phyloP scores from a whole-genome alignment of 37 sponge, comb jelly and placozoan genomes.

The Spongia lamella region DNA sequence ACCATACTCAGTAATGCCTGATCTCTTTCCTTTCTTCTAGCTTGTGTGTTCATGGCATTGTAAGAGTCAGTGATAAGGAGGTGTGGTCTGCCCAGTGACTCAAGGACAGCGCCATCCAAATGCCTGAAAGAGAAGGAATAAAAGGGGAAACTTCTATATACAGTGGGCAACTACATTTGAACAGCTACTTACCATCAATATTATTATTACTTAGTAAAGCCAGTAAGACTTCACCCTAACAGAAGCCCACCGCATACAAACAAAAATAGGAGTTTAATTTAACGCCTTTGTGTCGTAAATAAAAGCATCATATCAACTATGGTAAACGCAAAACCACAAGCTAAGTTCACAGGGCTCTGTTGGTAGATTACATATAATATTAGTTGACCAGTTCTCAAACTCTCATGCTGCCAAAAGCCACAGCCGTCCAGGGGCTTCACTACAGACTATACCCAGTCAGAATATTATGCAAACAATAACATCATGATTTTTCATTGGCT shows the following conservation, averaged over 20 bases:
- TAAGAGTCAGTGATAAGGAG: constrained; percentile 95
- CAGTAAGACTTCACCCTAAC: no score
- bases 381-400: not conserved
- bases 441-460: no score
- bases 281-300: not conserved
- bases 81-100: constrained; percentile 83
- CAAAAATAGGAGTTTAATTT: not conserved
- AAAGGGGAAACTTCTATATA: no score
- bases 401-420: no score
- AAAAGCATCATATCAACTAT: not conserved
- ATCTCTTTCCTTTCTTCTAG: constrained; percentile 93
- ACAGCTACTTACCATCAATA: no score
- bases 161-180: no score
- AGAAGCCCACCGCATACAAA: not conserved
- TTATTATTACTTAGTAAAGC: no score
- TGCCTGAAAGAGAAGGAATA: constrained; percentile 56
- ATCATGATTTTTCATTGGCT: no score
- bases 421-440: no score
- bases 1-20: constrained; percentile 84
- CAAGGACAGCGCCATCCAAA: constrained; percentile 92
- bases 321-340: no score
- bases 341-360: not conserved
- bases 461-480: no score
- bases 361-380: not conserved
- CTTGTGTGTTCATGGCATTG: constrained; percentile 87